Evolutionary conservation across 1,140 invertebrate genomes (phyloP), one percentile per base, ranked within the genome.

Genomic region (Monomorium pharaonis): DNA sequence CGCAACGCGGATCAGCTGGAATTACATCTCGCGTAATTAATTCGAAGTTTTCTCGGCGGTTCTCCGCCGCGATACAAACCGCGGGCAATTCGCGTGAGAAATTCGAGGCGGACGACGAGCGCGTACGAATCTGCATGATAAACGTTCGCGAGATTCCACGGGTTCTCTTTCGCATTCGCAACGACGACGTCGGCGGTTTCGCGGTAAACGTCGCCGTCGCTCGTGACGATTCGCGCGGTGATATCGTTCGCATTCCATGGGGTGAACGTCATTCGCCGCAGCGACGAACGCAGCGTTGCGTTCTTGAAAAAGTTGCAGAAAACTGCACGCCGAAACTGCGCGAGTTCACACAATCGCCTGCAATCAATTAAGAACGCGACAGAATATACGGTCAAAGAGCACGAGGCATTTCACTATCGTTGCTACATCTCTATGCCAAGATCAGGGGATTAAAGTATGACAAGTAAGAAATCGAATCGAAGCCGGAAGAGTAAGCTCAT

Each of bases 171-270:
- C 83, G 70, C 54, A 75, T 75, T 75, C 27, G 81, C 81, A 47
- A 69, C 69, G 69, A n/a, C 58, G 72, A 44, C 80, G 72, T 77
- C 51, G 83, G 12, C 83, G 60, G 72, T 88, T 88, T 70, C 72
- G 62, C 81, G 37, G 60, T 83, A 78, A n/a, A 65, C 62, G 42
- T 72, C 69, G 85, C 49, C 49, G n/a, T 60, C 49, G 86, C 58
- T 54, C 84, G 60, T 74, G 80, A 92, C 89, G 91, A 92, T 93
- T 87, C 86, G 80, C 86, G 42, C 89, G 86, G 77, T 93, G 92
- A 94, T 94, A 95, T 93, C 93, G 86, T 37, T 92, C 91, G 85
- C 94, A 94, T 95, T 94, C 94, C 94, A 92, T 75, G 74, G 84
- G 65, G 78, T 67, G 87, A 84, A 91, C 93, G 93, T 94, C 93